phyloP scores from a whole-genome alignment of 2,797 vertebrate genomes.

The Rhyacichthys aspro region DNA sequence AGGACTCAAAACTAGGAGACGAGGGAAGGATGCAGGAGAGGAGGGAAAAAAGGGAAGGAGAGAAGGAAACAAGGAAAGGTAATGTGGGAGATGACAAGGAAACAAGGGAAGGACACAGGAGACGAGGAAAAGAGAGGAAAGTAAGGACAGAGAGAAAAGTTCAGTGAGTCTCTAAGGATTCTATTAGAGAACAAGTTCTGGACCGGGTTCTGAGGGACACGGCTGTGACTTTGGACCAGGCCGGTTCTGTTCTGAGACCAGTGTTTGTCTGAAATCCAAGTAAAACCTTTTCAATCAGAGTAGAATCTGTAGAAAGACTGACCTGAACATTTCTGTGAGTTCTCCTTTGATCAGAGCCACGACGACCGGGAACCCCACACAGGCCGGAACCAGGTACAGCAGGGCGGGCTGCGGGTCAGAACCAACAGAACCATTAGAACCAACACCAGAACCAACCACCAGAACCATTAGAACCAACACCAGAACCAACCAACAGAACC shows the following conservation, averaged over 20 bases:
- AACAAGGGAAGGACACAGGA: slow-evolving; percentile 12
- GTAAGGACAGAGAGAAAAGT: too few species aligned
- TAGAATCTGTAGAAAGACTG: slow-evolving; percentile 11
- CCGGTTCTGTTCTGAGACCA: too few species aligned
- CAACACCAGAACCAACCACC: too few species aligned
- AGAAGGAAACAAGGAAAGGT: neutral
- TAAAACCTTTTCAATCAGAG: too few species aligned
- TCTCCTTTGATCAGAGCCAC: slow-evolving; percentile 94
- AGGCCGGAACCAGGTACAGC: slow-evolving; percentile 94
- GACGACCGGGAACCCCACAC: slow-evolving; percentile 91
- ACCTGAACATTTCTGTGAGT: slow-evolving; percentile 98
- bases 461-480: too few species aligned
- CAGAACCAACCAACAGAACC: too few species aligned
- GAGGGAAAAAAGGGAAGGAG: slow-evolving; percentile 12
- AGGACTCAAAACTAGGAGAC: slow-evolving; percentile 89
- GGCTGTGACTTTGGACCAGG: too few species aligned
- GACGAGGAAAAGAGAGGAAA: neutral
- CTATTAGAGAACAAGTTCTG: too few species aligned
- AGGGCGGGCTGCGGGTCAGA: slow-evolving; percentile 86
- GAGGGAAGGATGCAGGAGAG: slow-evolving; percentile 23
- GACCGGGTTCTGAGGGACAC: too few species aligned
- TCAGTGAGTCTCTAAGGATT: slow-evolving; percentile 1
- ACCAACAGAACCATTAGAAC: too few species aligned
- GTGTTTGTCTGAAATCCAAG: too few species aligned
- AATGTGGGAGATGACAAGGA: slow-evolving; percentile 15